phyloP scores from a whole-genome alignment of 2,888 invertebrate species.

The Cheilosia pagana region DNA sequence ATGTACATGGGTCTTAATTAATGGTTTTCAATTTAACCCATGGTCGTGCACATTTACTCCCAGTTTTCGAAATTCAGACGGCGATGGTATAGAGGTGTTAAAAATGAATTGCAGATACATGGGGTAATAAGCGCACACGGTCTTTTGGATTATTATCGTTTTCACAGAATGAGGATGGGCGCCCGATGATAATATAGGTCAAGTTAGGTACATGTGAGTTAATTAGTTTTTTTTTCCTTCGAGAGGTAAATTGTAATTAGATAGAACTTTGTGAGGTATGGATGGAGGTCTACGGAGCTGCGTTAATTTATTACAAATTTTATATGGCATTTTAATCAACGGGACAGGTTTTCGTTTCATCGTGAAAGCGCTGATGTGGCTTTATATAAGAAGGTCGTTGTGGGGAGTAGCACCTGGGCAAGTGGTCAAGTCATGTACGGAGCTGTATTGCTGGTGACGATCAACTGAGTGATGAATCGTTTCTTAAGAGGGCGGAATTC shows the following conservation, averaged over 20 bases:
- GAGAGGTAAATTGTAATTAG: neutral
- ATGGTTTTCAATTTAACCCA: conserved; percentile 64
- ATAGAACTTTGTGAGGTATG: neutral
- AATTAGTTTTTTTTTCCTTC: neutral
- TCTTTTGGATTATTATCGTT: conserved; percentile 40
- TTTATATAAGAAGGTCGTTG: no score
- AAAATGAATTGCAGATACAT: conserved; percentile 48
- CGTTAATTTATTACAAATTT: no score
- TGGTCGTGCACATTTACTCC: conserved; percentile 39
- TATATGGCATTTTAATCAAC: no score
- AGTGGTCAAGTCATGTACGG: no score
- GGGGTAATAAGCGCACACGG: conserved; percentile 49
- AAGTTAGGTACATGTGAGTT: conserved; percentile 26
- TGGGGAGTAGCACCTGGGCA: no score
- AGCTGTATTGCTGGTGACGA: no score
- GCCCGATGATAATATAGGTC: conserved; percentile 55
- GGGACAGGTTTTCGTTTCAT: no score
- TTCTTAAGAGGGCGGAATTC: no score
- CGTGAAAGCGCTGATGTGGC: no score
- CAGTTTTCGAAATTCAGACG: conserved; percentile 47
- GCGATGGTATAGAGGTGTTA: conserved; percentile 7
- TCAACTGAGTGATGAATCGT: no score
- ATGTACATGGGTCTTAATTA: conserved; percentile 63
- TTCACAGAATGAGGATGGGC: conserved; percentile 26
- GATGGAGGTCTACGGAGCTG: neutral